phyloP scores from a whole-genome alignment of 1,140 invertebrate genomes.

The Zaprionus davidi region DNA sequence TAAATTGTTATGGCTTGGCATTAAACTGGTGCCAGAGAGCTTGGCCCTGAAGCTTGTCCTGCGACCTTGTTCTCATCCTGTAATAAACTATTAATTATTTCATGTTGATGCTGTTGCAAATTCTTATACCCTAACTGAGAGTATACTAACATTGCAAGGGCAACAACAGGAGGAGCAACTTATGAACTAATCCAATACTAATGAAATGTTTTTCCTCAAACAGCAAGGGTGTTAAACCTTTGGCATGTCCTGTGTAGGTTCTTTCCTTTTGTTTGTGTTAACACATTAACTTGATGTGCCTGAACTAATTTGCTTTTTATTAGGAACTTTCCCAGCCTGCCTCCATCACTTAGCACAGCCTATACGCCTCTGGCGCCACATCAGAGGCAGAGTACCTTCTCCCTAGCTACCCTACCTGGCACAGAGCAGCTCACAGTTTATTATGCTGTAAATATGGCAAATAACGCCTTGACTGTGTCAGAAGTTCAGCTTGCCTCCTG shows the following conservation, averaged over 20 bases:
- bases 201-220: neutral
- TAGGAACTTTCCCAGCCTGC: slow-evolving; percentile 35
- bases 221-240: neutral
- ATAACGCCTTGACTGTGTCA: slow-evolving; percentile 35
- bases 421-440: slow-evolving; percentile 48
- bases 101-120: neutral
- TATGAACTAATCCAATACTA: neutral
- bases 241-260: neutral
- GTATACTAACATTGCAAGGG: neutral
- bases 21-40: slow-evolving; percentile 58
- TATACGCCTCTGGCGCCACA: neutral
- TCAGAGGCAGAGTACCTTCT: no score
- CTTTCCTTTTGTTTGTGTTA: neutral
- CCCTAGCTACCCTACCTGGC: neutral
- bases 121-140: neutral
- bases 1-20: slow-evolving; percentile 59
- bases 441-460: slow-evolving; percentile 68
- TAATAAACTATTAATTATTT: slow-evolving; percentile 3
- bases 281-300: slow-evolving; percentile 72
- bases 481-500: neutral
- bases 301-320: slow-evolving; percentile 78
- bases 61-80: neutral
- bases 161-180: neutral
- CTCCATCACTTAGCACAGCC: slow-evolving; percentile 7
- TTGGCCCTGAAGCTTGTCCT: neutral